Conservation (phyloP, 2,113 vertebrate species). For the Mus musculus region DNA sequence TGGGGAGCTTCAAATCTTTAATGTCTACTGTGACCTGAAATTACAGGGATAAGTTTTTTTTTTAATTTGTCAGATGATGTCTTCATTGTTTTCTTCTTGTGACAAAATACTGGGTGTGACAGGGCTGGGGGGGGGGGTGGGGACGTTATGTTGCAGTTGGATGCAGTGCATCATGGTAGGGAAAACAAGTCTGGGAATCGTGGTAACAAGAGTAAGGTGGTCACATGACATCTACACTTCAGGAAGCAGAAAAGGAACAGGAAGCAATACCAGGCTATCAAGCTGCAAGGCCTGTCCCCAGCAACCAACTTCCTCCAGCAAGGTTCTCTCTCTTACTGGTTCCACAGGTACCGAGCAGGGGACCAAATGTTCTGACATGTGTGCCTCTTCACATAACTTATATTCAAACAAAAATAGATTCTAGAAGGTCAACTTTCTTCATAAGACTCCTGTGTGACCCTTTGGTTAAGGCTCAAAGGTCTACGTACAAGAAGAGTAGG, state of each 20-base stretch:
- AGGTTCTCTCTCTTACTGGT: background rate
- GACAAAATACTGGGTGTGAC: background rate
- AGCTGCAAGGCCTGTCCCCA: background rate
- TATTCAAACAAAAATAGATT: background rate
- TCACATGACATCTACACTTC: background rate
- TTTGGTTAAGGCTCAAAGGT: background rate
- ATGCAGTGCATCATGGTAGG: background rate
- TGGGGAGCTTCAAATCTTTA: background rate
- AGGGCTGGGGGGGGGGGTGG: too few relatives aligned
- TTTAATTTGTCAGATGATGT: background rate
- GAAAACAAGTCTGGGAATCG: background rate
- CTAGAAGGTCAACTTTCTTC: constrained; percentile 30
- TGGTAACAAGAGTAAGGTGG: background rate
- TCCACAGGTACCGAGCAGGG: background rate
- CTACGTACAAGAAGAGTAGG: background rate
- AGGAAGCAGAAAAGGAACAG: background rate
- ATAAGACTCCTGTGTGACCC: background rate
- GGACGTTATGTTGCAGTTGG: background rate
- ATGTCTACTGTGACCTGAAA: background rate
- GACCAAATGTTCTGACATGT: background rate
- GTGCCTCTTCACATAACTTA: background rate
- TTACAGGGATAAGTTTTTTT: background rate
- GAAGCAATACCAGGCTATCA: background rate
- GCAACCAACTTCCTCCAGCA: too few relatives aligned
- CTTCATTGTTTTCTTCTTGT: background rate